Evolutionary conservation across 2,888 invertebrate species (phyloP).

Genomic region (Fragum whitleyi): DNA sequence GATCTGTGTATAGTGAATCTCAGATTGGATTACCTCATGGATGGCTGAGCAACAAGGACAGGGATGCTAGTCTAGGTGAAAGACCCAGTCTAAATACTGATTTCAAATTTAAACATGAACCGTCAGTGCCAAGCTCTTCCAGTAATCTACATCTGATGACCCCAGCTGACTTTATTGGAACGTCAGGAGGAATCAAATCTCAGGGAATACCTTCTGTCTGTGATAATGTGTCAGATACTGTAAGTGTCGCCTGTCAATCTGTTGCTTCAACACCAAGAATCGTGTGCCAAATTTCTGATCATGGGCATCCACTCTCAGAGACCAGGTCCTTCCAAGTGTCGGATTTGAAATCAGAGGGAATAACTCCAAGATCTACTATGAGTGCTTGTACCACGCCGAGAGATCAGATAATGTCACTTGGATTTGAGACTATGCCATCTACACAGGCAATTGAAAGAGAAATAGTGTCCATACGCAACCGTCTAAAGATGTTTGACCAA

Average conservation of each 20-base stretch:
- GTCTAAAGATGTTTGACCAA: constrained; percentile 72
- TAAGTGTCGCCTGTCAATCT: constrained; percentile 38
- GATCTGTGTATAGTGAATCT: constrained; percentile 7
- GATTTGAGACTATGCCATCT: constrained; percentile 32
- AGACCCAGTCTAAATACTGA: neutral
- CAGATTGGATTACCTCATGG: neutral
- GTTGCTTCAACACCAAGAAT: constrained; percentile 58
- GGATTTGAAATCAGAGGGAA: constrained; percentile 46
- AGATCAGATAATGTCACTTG: constrained; percentile 40
- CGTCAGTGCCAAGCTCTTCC: constrained; percentile 28
- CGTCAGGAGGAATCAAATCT: constrained; percentile 5
- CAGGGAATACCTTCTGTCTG: neutral
- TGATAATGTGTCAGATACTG: constrained; percentile 11
- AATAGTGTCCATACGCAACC: constrained; percentile 75
- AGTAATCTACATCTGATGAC: constrained; percentile 57
- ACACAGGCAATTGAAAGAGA: constrained; percentile 63
- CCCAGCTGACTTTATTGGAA: constrained; percentile 67
- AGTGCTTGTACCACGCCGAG: constrained; percentile 34
- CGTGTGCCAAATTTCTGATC: constrained; percentile 52
- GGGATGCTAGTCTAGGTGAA: neutral
- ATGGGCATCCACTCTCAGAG: constrained; percentile 56
- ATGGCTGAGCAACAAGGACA: neutral
- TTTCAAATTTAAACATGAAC: neutral
- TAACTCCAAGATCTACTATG: constrained; percentile 59
- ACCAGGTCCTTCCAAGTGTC: constrained; percentile 46